Base-by-base conservation (phyloP, 1,140 invertebrate species). In the Diabrotica undecimpunctata region DNA sequence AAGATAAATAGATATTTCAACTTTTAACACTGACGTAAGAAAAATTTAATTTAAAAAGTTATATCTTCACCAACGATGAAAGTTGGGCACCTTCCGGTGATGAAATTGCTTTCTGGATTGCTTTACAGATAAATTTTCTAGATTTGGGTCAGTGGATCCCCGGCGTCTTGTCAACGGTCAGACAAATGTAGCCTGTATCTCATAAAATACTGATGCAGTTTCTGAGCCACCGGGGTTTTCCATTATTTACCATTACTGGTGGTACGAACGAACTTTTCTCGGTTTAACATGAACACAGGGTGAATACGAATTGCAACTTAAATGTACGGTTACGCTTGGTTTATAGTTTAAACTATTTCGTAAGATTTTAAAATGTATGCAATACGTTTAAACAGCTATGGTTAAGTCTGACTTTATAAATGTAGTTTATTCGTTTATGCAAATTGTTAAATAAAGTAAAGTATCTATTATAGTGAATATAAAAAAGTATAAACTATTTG, bases 181-280 rank as follows among this genome's bases (percentile, higher is more conserved):
- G 36, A 57, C 55, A 37, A 57, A 57, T 57, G 55, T 37, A 36
- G 36, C 55, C 37, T 37, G 55, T 57, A 57, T 37, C 55, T 57
- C 55, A 57, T 37, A n/a, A 57, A 57, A 57, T 41, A 57, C 25
- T 12, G 36, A 57, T 55, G 35, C 55, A 57, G 9, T 55, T 55
- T 35, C 54, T n/a, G 14, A 55, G 13, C 14, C 14, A 55, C 54
- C 54, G 54, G 14, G 8, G 14, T 55, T 55, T 57, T 57, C 55
- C 37, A 57, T 57, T 57, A 57, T 57, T 57, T 37, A 57, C 9
- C 25, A 57, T 57, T 57, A 57, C 36, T 38, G 36, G 25, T 38
- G 8, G n/a, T 57, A 7, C 37, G 55, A 57, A 57, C 38, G 9
- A 36, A 46, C 41, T 46, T 46, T 25, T n/a, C 41, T n/a, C 41